These are phyloP conservation scores for Trachurus trachurus DNA, from an alignment of 2,797 vertebrate species.

Conservation along the genomic window DNA sequence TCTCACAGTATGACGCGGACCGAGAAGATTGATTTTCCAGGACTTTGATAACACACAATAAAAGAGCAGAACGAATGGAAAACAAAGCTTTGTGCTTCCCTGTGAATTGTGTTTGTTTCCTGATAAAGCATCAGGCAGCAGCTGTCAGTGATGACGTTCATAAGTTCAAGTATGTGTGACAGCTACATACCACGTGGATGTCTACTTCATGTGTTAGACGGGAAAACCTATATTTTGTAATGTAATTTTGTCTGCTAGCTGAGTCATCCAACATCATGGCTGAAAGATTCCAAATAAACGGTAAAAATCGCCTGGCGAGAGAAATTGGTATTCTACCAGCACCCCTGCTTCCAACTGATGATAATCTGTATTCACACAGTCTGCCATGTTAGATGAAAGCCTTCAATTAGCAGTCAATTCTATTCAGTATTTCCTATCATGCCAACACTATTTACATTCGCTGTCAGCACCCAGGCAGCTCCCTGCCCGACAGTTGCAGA, in stretches of 20 bases:
- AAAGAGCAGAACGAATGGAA: constrained; percentile 1
- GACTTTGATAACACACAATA: constrained; percentile 3
- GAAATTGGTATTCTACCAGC: constrained; percentile 70
- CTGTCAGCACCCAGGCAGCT: constrained; percentile 66
- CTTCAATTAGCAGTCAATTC: constrained; percentile 81
- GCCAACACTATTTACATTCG: constrained; percentile 76
- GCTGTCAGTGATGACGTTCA: constrained; percentile 41
- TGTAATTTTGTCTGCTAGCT: constrained; percentile 35
- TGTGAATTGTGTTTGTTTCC: constrained; percentile 31
- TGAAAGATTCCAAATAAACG: constrained; percentile 55
- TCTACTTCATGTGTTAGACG: constrained; percentile 42
- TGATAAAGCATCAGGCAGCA: constrained; percentile 12
- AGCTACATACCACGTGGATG: constrained; percentile 30
- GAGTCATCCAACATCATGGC: constrained; percentile 57
- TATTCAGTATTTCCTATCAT: constrained; percentile 72
- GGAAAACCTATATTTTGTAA: constrained; percentile 37
- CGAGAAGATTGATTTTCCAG: neutral
- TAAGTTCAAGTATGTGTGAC: constrained; percentile 39
- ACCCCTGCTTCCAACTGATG: constrained; percentile 62
- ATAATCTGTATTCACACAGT: constrained; percentile 80
- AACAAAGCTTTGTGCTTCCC: neutral
- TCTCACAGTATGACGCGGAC: neutral
- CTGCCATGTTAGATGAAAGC: constrained; percentile 79
- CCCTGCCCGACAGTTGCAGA: constrained; percentile 59
- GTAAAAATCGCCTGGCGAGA: constrained; percentile 50